Conservation (phyloP, 2,797 vertebrate genomes). For the Brotula barbata region DNA sequence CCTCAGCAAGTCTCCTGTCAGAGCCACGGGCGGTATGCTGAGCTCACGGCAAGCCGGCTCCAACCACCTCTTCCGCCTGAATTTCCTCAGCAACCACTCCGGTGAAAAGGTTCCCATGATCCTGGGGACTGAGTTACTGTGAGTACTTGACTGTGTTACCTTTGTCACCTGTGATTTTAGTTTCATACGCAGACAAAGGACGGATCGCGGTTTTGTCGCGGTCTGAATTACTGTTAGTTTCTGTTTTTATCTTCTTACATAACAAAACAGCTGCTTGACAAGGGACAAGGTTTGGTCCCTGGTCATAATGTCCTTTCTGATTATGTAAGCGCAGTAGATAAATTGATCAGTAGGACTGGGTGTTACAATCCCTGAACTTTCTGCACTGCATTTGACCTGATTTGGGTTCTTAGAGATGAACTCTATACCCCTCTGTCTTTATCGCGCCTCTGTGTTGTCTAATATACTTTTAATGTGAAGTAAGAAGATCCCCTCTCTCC, state of each 20-base stretch:
- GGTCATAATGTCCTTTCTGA: background rate
- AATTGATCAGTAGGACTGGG: too few species aligned
- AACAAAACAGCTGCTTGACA: background rate
- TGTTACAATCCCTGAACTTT: too few species aligned
- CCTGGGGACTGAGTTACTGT: slow-evolving; percentile 88
- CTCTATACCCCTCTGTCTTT: too few species aligned
- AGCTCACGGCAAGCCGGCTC: slow-evolving; percentile 79
- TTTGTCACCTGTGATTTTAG: slow-evolving; percentile 20
- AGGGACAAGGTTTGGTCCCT: background rate
- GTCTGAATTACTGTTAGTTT: background rate
- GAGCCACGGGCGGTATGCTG: slow-evolving; percentile 79
- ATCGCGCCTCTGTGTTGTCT: slow-evolving; percentile 20
- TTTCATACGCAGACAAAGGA: slow-evolving; percentile 10
- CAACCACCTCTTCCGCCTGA: slow-evolving; percentile 85
- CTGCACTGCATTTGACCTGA: too few species aligned
- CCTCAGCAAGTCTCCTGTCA: slow-evolving; percentile 80
- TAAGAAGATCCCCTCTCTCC: slow-evolving; percentile 10
- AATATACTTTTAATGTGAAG: slow-evolving; percentile 28
- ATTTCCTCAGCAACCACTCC: slow-evolving; percentile 87
- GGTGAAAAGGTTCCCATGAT: slow-evolving; percentile 87
- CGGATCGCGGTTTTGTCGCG: background rate
- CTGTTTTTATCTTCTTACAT: background rate
- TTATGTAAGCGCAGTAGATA: background rate
- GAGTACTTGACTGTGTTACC: slow-evolving; percentile 70
- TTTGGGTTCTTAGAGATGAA: too few species aligned